Base-by-base conservation (phyloP, 2,797 vertebrate genomes). In the Manis javanica region DNA sequence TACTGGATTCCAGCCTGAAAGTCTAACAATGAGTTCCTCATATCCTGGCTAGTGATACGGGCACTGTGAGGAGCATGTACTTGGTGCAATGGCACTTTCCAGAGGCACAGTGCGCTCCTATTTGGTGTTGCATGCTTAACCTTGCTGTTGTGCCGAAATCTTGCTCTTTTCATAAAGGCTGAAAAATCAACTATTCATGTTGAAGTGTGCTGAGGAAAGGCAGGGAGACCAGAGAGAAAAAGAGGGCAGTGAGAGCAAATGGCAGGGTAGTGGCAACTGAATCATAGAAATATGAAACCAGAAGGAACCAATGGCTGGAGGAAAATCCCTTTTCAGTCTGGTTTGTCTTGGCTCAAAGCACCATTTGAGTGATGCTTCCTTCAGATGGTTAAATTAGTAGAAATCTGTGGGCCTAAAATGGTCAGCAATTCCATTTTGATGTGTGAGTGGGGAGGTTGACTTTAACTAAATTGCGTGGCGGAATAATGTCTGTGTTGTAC, bases 31-130 rank as follows among this genome's bases (percentile, higher is more conserved):
- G 42, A 18, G 4, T 37, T 64, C 26, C 16, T 42, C 8, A 19
- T 3, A 16, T 24, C 18, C 14, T 23, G 66, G 42, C 16, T 34
- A 34, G 14, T 21, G n/a, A 74, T 2, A 9, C 0, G 5, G 3
- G 59, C 16, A 21, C 39, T 31, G 18, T 1, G 3, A 75, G 34
- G 21, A 42, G 23, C 53, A 39, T 53, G 37, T 8, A n/a, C 7
- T 39, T 21, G 37, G 10, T 29, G 1, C 13, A 16, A 3, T 2
- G 13, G 39, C 5, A 0, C 0, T 34, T 63, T 75, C 49, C 59
- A 49, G 53, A 37, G 64, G 68, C 3, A 68, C 13, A 14, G 39
- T 46, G 6, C 29, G 55, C 57, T 71, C 68, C 46, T 34, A 5
- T 37, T 57, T n/a, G 26, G 39, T 51, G 57, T 29, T 37, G 7